Evolutionary conservation across 1,140 invertebrate species (phyloP).

Genomic region (Chrysomallon squamiferum): DNA sequence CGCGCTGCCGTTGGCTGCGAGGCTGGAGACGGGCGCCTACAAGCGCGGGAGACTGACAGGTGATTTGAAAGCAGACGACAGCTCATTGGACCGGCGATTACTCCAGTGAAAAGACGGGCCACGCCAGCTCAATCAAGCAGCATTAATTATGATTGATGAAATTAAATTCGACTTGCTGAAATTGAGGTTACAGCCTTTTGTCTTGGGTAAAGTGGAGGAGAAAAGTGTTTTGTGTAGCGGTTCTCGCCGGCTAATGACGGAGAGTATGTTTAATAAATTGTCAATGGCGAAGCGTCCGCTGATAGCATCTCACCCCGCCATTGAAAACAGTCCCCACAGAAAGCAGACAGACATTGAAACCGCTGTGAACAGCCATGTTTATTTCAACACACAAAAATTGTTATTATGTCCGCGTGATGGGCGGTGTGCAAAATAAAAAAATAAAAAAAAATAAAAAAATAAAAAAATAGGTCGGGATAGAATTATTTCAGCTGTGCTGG

Average conservation of each 20-base stretch:
- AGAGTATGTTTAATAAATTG: not conserved
- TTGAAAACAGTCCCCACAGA: not conserved
- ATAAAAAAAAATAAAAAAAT: too few relatives aligned
- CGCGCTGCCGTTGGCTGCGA: constrained; percentile 12
- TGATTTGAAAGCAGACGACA: not conserved
- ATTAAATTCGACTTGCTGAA: constrained; percentile 11
- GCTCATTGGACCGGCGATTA: not conserved
- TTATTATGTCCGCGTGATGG: too few relatives aligned
- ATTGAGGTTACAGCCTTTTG: constrained; percentile 22
- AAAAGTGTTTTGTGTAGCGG: not conserved
- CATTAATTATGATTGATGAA: constrained; percentile 30
- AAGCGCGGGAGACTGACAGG: constrained; percentile 14
- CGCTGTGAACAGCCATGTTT: not conserved
- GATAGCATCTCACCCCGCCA: not conserved
- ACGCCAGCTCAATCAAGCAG: constrained; percentile 5
- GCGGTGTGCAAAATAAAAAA: too few relatives aligned
- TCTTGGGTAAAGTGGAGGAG: not conserved
- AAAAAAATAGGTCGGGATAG: too few relatives aligned
- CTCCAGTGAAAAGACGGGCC: not conserved
- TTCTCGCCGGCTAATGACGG: not conserved
- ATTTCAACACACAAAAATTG: too few relatives aligned
- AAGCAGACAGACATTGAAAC: not conserved
- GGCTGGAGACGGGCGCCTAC: constrained; percentile 4
- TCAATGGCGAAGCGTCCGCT: not conserved
- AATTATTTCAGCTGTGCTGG: too few relatives aligned